These are phyloP conservation scores for Chaitophorus viminalis DNA, from an alignment of 2,888 invertebrate species.

Conservation along the genomic window DNA sequence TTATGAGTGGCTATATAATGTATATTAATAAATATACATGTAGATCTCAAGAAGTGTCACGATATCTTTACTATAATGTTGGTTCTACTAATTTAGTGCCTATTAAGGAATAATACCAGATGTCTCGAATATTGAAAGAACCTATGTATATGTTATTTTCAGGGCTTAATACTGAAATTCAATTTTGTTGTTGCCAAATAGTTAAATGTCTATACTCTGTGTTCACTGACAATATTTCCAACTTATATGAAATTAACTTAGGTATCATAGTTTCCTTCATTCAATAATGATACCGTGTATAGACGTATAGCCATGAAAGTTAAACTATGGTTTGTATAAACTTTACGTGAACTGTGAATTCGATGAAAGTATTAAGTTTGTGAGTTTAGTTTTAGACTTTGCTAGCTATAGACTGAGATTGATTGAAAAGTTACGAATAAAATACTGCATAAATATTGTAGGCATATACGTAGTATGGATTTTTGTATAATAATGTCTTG, in stretches of 20 bases:
- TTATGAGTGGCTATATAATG: no score
- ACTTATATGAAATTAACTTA: neutral
- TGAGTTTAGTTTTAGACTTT: no score
- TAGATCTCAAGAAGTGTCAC: no score
- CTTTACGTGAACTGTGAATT: neutral
- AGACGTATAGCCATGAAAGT: neutral
- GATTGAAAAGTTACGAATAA: constrained; percentile 15
- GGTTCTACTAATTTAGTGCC: no score
- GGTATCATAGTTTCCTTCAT: neutral
- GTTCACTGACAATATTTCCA: neutral
- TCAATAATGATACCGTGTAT: neutral
- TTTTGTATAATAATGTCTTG: no score
- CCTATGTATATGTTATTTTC: neutral
- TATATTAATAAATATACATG: no score
- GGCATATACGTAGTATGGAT: no score
- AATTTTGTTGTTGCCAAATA: neutral
- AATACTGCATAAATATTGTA: no score
- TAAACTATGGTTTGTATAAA: neutral
- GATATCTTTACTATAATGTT: no score
- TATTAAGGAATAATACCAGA: no score
- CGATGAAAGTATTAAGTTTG: constrained; percentile 12
- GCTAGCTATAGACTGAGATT: neutral
- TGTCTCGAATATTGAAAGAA: no score
- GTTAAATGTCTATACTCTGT: neutral
- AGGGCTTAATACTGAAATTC: neutral